phyloP scores from a whole-genome alignment of 2,113 vertebrate genomes.

The Psammodynastes pulverulentus region DNA sequence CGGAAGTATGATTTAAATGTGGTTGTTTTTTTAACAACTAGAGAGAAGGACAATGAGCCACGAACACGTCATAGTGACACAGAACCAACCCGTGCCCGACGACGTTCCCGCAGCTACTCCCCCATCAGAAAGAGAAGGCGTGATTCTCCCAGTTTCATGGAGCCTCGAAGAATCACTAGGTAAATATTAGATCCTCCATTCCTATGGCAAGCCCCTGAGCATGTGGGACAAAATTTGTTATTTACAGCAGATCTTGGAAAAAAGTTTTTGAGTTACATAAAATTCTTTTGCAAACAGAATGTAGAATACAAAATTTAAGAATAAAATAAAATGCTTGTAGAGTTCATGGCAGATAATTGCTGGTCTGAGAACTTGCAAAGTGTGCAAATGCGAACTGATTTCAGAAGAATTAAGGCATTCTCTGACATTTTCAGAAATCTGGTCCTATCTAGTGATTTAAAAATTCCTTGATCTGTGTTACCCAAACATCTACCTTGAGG shows the following conservation, averaged over 20 bases:
- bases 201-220: background rate
- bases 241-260: too few relatives aligned
- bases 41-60: constrained; percentile 85
- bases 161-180: constrained; percentile 97
- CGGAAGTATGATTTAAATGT: background rate
- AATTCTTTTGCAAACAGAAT: background rate
- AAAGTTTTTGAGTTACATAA: background rate
- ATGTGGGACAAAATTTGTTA: background rate
- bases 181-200: constrained; percentile 44
- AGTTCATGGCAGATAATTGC: background rate
- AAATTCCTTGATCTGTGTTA: too few relatives aligned
- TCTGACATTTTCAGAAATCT: background rate
- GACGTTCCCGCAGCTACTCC: constrained; percentile 94
- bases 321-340: too few relatives aligned
- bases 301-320: background rate
- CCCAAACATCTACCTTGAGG: background rate
- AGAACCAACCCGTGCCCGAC: constrained; percentile 78
- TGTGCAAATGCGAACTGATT: background rate
- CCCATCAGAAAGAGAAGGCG: constrained; percentile 94
- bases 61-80: constrained; percentile 81
- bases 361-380: background rate
- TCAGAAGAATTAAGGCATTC: background rate
- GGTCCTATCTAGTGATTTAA: background rate
- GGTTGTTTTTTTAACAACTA: constrained; percentile 38
- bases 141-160: constrained; percentile 98